Evolutionary conservation across 2,797 vertebrate species (phyloP), one percentile per base, ranked within the genome.

Genomic region (Allobates femoralis): DNA sequence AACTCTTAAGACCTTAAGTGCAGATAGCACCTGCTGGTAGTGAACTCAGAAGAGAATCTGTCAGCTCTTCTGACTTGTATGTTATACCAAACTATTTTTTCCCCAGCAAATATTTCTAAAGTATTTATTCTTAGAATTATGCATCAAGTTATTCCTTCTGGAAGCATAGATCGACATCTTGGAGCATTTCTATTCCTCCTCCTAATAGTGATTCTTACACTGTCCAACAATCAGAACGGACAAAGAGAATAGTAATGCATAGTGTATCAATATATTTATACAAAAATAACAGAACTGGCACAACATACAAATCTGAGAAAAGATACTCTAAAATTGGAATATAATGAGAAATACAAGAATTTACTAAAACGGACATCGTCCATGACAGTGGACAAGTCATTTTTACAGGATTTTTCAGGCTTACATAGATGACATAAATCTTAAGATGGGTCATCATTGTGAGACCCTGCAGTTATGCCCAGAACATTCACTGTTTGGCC

Each of bases 1-100:
- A 32, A 37, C 32, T 77, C 50, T 69, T 81, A 81, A 69, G 79
- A 69, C 79, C 51, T 18, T 16, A 41, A 81, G 64, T 34, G 30
- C 50, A 5, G 14, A 71, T 82, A 81, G 62, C 46, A 81, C 60
- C 41, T 30, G 16, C 37, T 79, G 18, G 32, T 51, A 67, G 30
- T 66, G 30, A 82, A 37, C 15, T 11, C 37, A 12, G 55, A 34
- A 21, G 46, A 55, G 51, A 15, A 64, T 71, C 19, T n/a, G 34
- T 3, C 19, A 71, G 67, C 10, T 41, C 34, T n/a, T 11, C 23
- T 46, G 67, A 71, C 21, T 4, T 2, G 66, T 21, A 1, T 34
- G 7, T 66, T 66, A 15, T 32, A 66, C 26, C 15, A 66, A 32
- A 66, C 15, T 23, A 32, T 30, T 32, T 30, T 19, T 21, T n/a